These are phyloP conservation scores for Rutilus rutilus DNA, from an alignment of 2,113 vertebrate species.

Conservation along the genomic window DNA sequence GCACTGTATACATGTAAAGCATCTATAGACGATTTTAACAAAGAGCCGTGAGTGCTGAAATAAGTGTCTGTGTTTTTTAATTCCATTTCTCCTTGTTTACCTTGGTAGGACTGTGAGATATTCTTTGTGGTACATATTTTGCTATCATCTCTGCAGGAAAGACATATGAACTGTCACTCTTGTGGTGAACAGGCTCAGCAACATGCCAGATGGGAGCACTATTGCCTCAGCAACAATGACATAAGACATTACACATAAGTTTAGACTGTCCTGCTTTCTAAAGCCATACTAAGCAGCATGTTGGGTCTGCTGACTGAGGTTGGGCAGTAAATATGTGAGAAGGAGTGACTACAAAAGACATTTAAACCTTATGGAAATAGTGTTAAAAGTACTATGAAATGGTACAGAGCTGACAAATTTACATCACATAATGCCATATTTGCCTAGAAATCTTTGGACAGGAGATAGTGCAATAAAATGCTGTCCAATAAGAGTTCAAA, in stretches of 20 bases:
- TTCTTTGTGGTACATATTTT: conserved; percentile 2
- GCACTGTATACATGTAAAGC: conserved; percentile 64
- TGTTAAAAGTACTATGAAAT: neutral
- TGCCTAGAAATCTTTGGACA: neutral
- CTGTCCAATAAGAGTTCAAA: neutral
- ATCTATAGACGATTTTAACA: conserved; percentile 51
- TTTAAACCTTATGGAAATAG: neutral
- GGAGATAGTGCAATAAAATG: neutral
- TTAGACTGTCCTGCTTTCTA: conserved; percentile 29
- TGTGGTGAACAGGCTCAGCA: conserved; percentile 25
- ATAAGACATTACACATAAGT: conserved; percentile 22
- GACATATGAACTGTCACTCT: conserved; percentile 2
- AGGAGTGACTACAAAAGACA: neutral
- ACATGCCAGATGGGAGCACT: conserved; percentile 32
- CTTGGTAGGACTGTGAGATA: neutral
- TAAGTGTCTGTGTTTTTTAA: neutral
- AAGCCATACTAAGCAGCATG: neutral
- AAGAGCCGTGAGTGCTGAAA: conserved; percentile 51
- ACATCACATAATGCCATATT: neutral
- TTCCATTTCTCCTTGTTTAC: conserved; percentile 1
- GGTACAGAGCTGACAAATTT: neutral
- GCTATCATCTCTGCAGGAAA: neutral
- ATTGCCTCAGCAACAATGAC: conserved; percentile 10
- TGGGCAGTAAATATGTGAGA: neutral
- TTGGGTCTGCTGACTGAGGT: neutral